Evolutionary conservation across 2,113 vertebrate genomes (phyloP), one percentile per base, ranked within the genome.

Genomic region (Ceyx melanurus): DNA sequence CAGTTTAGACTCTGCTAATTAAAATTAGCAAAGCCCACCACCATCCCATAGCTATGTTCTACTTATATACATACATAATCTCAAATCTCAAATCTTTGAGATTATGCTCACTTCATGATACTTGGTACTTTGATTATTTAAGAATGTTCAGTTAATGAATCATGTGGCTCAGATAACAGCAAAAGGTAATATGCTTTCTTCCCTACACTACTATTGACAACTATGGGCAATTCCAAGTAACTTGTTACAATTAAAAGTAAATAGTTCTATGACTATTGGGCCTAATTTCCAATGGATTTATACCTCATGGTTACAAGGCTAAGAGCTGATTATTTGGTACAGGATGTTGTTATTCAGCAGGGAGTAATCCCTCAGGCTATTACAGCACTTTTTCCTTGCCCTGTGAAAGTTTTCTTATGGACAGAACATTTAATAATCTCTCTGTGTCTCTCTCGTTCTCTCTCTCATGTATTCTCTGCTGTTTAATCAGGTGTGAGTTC

Each of bases 401-500:
- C 88, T 95, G 79, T 95, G 93, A 92, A 95, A 95, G 89, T 95
- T 95, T 94, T 94, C 89, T 77, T 94, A 92, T 5, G 46, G 71
- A 31, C 45, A 85, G 75, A 73, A 70, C 58, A 85, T 80, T 73
- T 85, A 96, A 86, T 90, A 91, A 89, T 76, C 37, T 89, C 76
- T 75, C 78, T 79, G 35, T 42, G 28, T 43, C 73, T 65, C 43
- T 33, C n/a, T 54, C 2, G 11, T 78, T 64, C 53, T 85, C 58
- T 71, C 89, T 89, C 87, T 81, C 87, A 28, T 68, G 79, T 77
- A 81, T 73, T 94, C 70, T 82, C 65, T 70, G 66, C 91, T 95
- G 88, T 66, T 95, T 89, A 95, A 96, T 95, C 88, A 95, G 79
- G 72, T 91, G 90, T 92, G 90, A 96, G 90, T 80, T 95, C 90